A percentile compares a stretch with the other conserved stretches of the same genome.
Evolutionary conservation across 2,113 vertebrate species (phyloP).

Genomic region (Garra rufa): DNA sequence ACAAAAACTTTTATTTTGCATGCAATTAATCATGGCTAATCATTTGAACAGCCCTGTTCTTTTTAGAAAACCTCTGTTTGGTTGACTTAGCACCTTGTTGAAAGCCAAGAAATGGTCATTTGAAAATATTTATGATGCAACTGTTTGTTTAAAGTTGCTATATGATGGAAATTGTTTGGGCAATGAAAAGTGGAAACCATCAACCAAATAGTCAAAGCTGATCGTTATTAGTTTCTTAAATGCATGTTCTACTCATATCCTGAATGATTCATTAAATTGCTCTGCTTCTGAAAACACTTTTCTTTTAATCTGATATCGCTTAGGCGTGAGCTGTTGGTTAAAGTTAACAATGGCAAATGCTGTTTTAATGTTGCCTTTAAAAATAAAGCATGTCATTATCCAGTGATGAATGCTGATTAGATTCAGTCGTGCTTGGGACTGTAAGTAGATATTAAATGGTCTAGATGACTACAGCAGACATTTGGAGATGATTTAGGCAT

Average conservation of each 20-base stretch:
- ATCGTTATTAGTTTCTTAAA: background rate
- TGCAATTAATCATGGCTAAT: too few species aligned
- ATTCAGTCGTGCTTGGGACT: background rate
- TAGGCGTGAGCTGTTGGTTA: background rate
- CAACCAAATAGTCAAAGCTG: background rate
- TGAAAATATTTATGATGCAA: background rate
- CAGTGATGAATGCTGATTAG: background rate
- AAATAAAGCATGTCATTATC: background rate
- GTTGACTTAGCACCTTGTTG: background rate
- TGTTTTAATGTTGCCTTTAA: conserved; percentile 1
- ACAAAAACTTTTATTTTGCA: too few species aligned
- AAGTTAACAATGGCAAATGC: background rate
- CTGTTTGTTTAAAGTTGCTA: too few species aligned
- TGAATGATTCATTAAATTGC: background rate
- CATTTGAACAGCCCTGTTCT: too few species aligned
- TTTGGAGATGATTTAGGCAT: background rate
- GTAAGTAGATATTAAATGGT: background rate
- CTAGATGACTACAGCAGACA: background rate
- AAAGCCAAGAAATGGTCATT: background rate
- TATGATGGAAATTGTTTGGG: background rate
- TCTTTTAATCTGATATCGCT: background rate
- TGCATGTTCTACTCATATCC: too few species aligned
- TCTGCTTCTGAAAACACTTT: background rate
- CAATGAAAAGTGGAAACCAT: background rate
- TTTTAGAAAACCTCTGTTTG: background rate